A percentile compares a stretch with the other conserved stretches of the same genome.
These are phyloP conservation scores for Diorhabda carinulata DNA, from an alignment of 1,140 invertebrate genomes.

Conservation along the genomic window DNA sequence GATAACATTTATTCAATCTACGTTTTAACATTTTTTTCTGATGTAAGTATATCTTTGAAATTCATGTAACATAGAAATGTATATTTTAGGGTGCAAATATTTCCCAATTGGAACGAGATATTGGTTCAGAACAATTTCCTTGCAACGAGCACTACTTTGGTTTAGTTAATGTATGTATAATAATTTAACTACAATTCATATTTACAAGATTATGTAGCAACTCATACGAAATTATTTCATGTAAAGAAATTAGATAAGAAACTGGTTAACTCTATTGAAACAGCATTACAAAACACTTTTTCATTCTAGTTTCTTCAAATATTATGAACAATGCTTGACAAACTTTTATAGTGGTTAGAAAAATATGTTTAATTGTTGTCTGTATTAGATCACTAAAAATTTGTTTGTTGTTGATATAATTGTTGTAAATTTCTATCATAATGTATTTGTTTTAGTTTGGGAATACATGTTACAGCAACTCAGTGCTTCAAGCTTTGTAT, in stretches of 20 bases:
- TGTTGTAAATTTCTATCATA: background rate
- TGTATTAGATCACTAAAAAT: background rate
- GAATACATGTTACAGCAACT: conserved; percentile 99
- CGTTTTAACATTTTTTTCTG: conserved; percentile 14
- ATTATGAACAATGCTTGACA: too few species aligned
- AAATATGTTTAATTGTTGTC: too few species aligned
- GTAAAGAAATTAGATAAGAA: too few species aligned
- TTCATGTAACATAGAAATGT: conserved; percentile 12
- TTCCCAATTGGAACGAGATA: conserved; percentile 96
- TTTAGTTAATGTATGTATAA: conserved; percentile 87
- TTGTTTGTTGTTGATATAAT: background rate
- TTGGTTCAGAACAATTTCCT: conserved; percentile 94
- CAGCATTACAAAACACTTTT: too few species aligned
- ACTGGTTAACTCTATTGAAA: too few species aligned
- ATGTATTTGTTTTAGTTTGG: conserved; percentile 81
- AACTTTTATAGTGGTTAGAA: too few species aligned
- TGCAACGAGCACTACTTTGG: conserved; percentile 98
- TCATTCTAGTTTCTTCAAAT: too few species aligned
- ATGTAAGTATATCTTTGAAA: background rate
- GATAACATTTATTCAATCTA: conserved; percentile 17
- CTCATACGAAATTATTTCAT: too few species aligned
- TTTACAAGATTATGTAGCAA: too few species aligned
- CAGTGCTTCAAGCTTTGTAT: conserved; percentile 97
- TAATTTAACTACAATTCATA: too few species aligned
- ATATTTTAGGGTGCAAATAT: conserved; percentile 87